Evolutionary conservation across 2,888 invertebrate genomes (phyloP).

Genomic region (Drosophila rellima): DNA sequence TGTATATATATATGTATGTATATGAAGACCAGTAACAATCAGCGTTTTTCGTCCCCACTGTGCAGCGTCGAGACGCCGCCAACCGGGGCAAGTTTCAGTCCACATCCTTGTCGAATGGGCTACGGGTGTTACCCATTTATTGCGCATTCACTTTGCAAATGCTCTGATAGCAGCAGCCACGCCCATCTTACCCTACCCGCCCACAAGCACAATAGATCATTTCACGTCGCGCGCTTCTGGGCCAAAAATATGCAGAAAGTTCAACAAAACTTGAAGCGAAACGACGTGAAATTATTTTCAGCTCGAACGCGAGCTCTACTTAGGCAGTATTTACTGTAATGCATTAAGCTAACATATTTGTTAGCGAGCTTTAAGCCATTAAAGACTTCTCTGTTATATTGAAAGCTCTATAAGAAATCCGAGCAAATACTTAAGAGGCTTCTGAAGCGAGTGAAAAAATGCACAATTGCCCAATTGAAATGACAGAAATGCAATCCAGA

Average conservation of each 20-base stretch:
- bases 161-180: conserved; percentile 44
- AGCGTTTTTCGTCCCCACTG: background rate
- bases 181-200: conserved; percentile 7
- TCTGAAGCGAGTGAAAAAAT: conserved; percentile 1
- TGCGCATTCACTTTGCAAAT: conserved; percentile 63
- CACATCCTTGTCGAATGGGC: conserved; percentile 27
- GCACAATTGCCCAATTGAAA: conserved; percentile 44
- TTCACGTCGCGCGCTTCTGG: conserved; percentile 33
- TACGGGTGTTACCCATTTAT: conserved; percentile 46
- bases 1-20: too few relatives aligned
- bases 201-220: conserved; percentile 72
- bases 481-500: conserved; percentile 41
- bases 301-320: conserved; percentile 54
- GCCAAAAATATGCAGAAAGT: conserved; percentile 70
- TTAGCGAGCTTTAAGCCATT: conserved; percentile 46
- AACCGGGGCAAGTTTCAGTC: conserved; percentile 65
- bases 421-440: conserved; percentile 2
- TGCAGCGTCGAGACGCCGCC: conserved; percentile 18
- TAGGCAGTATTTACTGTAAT: conserved; percentile 30
- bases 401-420: background rate
- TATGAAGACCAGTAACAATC: too few relatives aligned
- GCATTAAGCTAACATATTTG: conserved; percentile 53
- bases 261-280: conserved; percentile 52
- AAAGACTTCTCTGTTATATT: conserved; percentile 18
- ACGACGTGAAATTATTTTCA: conserved; percentile 65